These are phyloP conservation scores for Ispidina picta DNA, from an alignment of 2,797 vertebrate species.

Conservation along the genomic window DNA sequence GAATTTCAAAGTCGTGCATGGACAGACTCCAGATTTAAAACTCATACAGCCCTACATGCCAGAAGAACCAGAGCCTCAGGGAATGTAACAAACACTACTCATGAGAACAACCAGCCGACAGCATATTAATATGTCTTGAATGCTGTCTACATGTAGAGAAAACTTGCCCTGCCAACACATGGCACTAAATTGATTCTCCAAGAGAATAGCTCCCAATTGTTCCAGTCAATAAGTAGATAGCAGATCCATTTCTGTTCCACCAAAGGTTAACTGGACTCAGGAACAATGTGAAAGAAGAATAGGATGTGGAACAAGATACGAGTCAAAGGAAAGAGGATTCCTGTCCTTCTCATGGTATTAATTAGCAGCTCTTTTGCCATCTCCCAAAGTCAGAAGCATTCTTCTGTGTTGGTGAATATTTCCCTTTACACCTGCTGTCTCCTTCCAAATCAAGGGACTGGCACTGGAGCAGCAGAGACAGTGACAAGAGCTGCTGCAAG, in stretches of 20 bases:
- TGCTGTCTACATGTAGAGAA: not conserved
- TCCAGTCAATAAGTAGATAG: not conserved
- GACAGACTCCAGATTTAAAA: slow-evolving; percentile 49
- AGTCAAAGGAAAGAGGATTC: not conserved
- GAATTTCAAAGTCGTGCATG: slow-evolving; percentile 40
- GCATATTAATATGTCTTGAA: slow-evolving; percentile 9
- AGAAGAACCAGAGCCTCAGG: slow-evolving; percentile 21
- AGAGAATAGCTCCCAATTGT: not conserved
- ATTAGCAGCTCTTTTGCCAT: not conserved
- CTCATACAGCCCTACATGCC: slow-evolving; percentile 20
- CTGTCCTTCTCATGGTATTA: not conserved
- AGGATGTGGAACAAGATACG: not conserved
- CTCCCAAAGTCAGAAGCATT: not conserved
- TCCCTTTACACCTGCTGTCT: not conserved
- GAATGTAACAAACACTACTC: slow-evolving; percentile 15
- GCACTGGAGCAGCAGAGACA: too few relatives aligned
- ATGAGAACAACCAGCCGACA: slow-evolving; percentile 29
- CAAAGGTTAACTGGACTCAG: not conserved
- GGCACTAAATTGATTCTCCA: not conserved
- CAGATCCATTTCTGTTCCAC: not conserved
- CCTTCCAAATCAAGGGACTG: not conserved
- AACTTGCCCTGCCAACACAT: not conserved
- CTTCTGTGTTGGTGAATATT: not conserved
- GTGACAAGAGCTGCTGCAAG: not conserved
- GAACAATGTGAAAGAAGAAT: not conserved